Conservation (phyloP, 2,888 invertebrate genomes). For the Actias luna region DNA sequence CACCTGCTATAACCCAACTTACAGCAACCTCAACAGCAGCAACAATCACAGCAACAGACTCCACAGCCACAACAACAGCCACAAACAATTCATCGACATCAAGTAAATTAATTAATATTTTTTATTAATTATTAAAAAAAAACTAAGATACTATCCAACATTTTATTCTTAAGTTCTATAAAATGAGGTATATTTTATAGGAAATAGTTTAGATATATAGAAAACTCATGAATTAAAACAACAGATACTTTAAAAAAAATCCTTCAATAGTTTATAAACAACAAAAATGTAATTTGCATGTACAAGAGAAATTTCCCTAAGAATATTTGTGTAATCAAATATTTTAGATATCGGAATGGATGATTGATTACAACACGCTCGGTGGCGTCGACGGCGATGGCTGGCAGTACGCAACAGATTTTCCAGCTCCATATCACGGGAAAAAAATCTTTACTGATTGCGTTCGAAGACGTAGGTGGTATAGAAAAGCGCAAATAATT, state of each 20-base stretch:
- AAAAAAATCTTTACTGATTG: constrained; percentile 94
- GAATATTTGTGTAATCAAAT: no score
- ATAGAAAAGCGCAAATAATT: constrained; percentile 89
- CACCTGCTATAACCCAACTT: constrained; percentile 11
- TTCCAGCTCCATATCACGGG: constrained; percentile 92
- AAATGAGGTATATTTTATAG: neutral
- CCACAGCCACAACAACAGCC: constrained; percentile 50
- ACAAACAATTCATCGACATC: constrained; percentile 62
- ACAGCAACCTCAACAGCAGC: constrained; percentile 49
- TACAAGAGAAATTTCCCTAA: no score
- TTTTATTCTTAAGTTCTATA: neutral
- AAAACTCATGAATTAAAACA: constrained; percentile 18
- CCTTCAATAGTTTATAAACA: constrained; percentile 82
- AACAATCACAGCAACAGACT: constrained; percentile 50
- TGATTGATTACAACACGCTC: constrained; percentile 93
- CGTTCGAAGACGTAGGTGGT: constrained; percentile 92
- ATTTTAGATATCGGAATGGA: constrained; percentile 91
- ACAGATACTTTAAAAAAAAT: constrained; percentile 44
- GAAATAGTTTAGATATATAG: neutral
- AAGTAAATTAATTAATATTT: constrained; percentile 12
- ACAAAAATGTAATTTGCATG: no score
- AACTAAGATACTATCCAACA: no score
- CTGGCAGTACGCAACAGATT: constrained; percentile 97
- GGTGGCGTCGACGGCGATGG: constrained; percentile 95
- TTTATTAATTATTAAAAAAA: neutral